Base-by-base conservation (phyloP, 2,888 invertebrate species). In the Ochlodes sylvanus region DNA sequence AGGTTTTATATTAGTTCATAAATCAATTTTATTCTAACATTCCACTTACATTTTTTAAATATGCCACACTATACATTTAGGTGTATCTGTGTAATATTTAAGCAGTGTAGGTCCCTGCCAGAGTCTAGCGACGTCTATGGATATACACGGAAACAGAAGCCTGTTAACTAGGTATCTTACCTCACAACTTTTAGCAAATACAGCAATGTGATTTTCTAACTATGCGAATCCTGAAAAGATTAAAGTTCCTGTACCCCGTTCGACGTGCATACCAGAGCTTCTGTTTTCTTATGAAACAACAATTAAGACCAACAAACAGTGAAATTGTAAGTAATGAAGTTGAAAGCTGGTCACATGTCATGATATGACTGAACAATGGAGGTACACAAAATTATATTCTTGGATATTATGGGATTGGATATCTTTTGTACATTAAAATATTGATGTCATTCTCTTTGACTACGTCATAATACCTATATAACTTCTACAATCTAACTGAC, bases 151-250 rank as follows among this genome's bases (percentile, higher is more conserved):
- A 88, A 89, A 88, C 89, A 89, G 88, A 89, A 90, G 88, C 89
- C 89, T 80, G 71, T 60, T 61, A 64, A 62, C n/a, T n/a, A n/a
- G n/a, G 72, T 71, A 70, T 75, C 84, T 86, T 87, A 88, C 87
- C 89, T 85, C 50, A 34, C 69, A 68, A 77, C 74, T 69, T 76
- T 86, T 88, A 90, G 77, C 83, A 77, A 82, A 91, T 88, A 88
- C 89, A 84, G 89, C 89, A 91, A 88, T 88, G 87, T 52, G 89
- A 90, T 84, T 92, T 91, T 86, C 86, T 90, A 87, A 89, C 83
- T 83, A 90, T 81, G 72, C 90, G 87, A 79, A 86, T 78, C 83
- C 90, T 90, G 90, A 78, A 91, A 91, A 86, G 77, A 80, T 81
- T 71, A 82, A 82, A 77, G 69, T 73, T 69, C 17, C 54, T 67